phyloP scores from a whole-genome alignment of 2,113 vertebrate species.

The Enhydra lutris region DNA sequence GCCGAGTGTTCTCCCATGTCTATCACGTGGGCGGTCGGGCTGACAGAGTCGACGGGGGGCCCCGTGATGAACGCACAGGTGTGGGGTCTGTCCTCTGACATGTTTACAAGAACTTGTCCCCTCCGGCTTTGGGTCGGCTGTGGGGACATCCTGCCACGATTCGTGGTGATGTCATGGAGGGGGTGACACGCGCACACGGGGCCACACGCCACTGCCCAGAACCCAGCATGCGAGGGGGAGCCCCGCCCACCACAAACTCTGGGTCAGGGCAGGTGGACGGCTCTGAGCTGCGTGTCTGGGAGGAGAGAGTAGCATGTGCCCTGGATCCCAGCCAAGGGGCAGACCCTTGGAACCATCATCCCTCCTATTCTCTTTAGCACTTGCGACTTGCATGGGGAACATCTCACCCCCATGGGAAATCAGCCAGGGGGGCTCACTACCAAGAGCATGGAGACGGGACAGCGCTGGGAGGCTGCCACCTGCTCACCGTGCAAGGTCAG shows the following conservation, averaged over 20 bases:
- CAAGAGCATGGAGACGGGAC: accelerated
- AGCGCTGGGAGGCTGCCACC: accelerated
- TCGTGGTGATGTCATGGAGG: background rate
- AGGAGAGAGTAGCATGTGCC: accelerated
- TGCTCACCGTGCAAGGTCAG: accelerated
- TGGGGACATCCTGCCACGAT: accelerated
- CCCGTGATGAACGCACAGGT: accelerated
- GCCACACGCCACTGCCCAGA: accelerated
- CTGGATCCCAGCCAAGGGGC: background rate
- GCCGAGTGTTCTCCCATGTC: no score
- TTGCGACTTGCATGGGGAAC: no score
- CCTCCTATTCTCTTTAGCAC: background rate
- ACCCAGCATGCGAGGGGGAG: background rate
- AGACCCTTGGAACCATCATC: accelerated
- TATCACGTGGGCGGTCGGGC: accelerated
- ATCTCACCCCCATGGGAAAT: background rate
- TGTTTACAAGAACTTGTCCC: background rate
- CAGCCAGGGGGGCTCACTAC: background rate
- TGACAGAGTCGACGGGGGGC: accelerated
- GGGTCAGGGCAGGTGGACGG: accelerated
- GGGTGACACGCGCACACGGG: no score
- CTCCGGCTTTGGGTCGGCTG: accelerated
- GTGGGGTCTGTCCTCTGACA: background rate
- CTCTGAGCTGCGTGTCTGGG: accelerated
- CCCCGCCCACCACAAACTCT: accelerated